A percentile compares a stretch with the other conserved stretches of the same genome.
Evolutionary conservation across 2,113 vertebrate species (phyloP).

Genomic region (Oncorhynchus tshawytscha): DNA sequence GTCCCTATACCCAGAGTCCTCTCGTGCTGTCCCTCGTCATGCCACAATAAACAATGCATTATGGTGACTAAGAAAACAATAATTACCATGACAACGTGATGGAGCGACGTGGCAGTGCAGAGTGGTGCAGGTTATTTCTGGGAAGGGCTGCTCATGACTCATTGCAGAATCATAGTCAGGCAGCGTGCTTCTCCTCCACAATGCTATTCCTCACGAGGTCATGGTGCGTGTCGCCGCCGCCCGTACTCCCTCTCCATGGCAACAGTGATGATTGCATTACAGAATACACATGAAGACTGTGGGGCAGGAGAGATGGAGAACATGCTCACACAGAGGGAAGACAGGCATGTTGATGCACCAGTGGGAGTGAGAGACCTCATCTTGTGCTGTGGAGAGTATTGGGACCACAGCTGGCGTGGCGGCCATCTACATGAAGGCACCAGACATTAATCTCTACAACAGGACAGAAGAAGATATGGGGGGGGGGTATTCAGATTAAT

Average conservation of each 20-base stretch:
- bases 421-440: no score
- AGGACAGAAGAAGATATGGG: no score
- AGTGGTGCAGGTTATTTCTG: neutral
- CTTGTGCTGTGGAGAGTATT: no score
- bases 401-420: no score
- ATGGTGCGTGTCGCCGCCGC: constrained; percentile 14
- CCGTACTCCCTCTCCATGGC: constrained; percentile 60
- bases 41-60: constrained; percentile 33
- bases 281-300: constrained; percentile 21
- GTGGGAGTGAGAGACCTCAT: no score
- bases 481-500: no score
- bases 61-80: constrained; percentile 33
- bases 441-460: no score
- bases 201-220: neutral
- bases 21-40: neutral
- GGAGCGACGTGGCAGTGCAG: constrained; percentile 41
- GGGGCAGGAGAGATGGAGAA: neutral
- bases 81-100: constrained; percentile 67
- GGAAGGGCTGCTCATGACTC: constrained; percentile 46
- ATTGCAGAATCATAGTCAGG: constrained; percentile 4
- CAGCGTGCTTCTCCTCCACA: no score
- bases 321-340: neutral
- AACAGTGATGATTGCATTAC: constrained; percentile 52
- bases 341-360: neutral
- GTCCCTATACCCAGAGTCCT: neutral